Evolutionary conservation across 2,797 vertebrate species (phyloP), one percentile per base, ranked within the genome.

Genomic region (Sylvilagus floridanus): DNA sequence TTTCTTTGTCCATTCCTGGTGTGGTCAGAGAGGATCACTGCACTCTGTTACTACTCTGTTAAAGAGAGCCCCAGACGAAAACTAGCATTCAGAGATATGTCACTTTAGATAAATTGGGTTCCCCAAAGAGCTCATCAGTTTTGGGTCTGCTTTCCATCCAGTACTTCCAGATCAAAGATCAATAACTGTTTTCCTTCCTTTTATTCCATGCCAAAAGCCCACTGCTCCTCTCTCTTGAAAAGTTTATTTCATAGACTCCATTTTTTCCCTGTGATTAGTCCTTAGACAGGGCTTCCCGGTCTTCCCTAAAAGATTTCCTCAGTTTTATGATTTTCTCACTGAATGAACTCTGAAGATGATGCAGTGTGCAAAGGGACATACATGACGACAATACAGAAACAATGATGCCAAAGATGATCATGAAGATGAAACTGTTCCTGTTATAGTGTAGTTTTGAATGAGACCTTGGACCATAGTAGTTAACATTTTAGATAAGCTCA

Each of bases 161-260:
- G 47, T 30, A 50, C 75, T 94, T 91, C 60, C 32, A 84, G 7
- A 28, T 87, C 28, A 54, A 4, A 66, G 10, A 54, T 78, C 35
- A 90, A 83, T 69, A 79, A 62, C 11, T 54, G 21, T 37, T 60
- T 93, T 60, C 69, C 24, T 81, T 57, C 16, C 24, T 90, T 93
- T 88, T 60, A 13, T 28, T 79, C 24, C 4, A 17, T 13, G 65
- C 28, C 35, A 84, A 62, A 35, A 84, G 54, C 24, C 14, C 24
- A 42, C 24, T 32, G 11, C 54, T 62, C 42, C 47, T 72, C 5
- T 47, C 32, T 84, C 65, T 82, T 68, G 17, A 30, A 54, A 30
- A 62, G 76, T 95, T 82, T 93, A 81, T 91, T 92, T 91, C 32
- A 69, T 47, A 75, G 68, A 21, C 7, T 84, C n/a, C 4, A 52